phyloP scores from a whole-genome alignment of 2,888 invertebrate species.

The Nomada ferruginata region DNA sequence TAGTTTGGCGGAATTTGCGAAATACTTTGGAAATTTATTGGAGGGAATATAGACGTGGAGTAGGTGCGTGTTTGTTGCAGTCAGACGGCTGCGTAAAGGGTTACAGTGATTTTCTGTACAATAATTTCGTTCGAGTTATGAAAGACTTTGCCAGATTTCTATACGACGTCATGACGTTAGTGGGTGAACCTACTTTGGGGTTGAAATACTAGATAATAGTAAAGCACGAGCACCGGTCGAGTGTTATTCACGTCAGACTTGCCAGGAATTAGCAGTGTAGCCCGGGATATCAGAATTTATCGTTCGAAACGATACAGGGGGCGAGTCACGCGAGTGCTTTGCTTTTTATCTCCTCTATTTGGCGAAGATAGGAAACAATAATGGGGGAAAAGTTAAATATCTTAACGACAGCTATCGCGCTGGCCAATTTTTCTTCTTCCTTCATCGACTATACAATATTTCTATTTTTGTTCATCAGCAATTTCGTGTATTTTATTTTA shows the following conservation, averaged over 20 bases:
- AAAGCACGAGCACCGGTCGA: constrained; percentile 9
- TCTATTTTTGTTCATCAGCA: too few relatives aligned
- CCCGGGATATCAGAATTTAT: constrained; percentile 23
- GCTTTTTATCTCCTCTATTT: constrained; percentile 16
- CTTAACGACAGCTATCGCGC: constrained; percentile 2
- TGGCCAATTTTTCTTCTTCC: background rate
- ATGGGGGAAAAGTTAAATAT: constrained; percentile 11
- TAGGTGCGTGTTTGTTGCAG: background rate
- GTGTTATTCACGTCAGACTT: constrained; percentile 2
- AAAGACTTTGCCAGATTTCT: background rate
- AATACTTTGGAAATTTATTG: too few relatives aligned
- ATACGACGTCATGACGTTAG: background rate
- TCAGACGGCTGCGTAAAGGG: background rate
- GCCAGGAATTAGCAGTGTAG: constrained; percentile 8
- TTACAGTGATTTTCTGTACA: background rate
- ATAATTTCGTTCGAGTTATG: background rate
- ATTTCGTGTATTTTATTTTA: too few relatives aligned
- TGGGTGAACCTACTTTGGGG: background rate
- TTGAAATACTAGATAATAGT: constrained; percentile 5
- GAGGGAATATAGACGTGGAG: background rate
- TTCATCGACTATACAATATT: too few relatives aligned
- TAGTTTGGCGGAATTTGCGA: too few relatives aligned
- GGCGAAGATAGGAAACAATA: constrained; percentile 10
- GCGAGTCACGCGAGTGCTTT: constrained; percentile 14
- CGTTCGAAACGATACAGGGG: constrained; percentile 12